phyloP scores from a whole-genome alignment of 2,888 invertebrate genomes.

The Lasius platythorax region DNA sequence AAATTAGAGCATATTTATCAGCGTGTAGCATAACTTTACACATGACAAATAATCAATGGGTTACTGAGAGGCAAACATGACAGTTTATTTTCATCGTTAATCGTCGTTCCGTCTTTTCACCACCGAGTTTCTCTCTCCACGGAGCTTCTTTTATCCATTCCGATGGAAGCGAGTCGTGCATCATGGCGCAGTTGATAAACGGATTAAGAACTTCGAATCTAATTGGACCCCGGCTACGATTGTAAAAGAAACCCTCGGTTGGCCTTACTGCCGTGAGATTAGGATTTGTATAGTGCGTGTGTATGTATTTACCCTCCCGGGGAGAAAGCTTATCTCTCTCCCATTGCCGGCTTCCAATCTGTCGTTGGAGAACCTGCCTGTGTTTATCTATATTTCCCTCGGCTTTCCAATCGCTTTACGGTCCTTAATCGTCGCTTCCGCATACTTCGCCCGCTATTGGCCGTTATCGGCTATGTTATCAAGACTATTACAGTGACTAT shows the following conservation, averaged over 20 bases:
- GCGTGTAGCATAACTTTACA: not conserved
- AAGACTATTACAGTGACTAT: slow-evolving; percentile 36
- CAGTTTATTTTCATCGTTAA: slow-evolving; percentile 28
- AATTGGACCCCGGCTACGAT: slow-evolving; percentile 72
- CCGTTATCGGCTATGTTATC: slow-evolving; percentile 70
- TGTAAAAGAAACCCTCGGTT: slow-evolving; percentile 72
- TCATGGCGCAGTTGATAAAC: slow-evolving; percentile 73
- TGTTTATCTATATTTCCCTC: slow-evolving; percentile 69
- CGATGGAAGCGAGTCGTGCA: slow-evolving; percentile 65
- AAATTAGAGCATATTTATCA: not conserved
- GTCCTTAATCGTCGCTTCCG: slow-evolving; percentile 72
- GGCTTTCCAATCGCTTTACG: slow-evolving; percentile 70
- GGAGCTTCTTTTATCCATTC: slow-evolving; percentile 64
- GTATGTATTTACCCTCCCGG: slow-evolving; percentile 44
- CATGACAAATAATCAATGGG: slow-evolving; percentile 5
- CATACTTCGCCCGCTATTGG: slow-evolving; percentile 59
- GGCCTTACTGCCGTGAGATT: slow-evolving; percentile 70
- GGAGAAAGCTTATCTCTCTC: slow-evolving; percentile 62
- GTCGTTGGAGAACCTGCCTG: slow-evolving; percentile 71
- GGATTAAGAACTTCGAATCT: slow-evolving; percentile 76
- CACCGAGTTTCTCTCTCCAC: slow-evolving; percentile 13
- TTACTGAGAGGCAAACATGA: not conserved
- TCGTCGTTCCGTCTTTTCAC: slow-evolving; percentile 52
- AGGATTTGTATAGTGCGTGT: slow-evolving; percentile 65
- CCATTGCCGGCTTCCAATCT: slow-evolving; percentile 69